Evolutionary conservation across 2,888 invertebrate genomes (phyloP).

Genomic region (Drosophila leonis): DNA sequence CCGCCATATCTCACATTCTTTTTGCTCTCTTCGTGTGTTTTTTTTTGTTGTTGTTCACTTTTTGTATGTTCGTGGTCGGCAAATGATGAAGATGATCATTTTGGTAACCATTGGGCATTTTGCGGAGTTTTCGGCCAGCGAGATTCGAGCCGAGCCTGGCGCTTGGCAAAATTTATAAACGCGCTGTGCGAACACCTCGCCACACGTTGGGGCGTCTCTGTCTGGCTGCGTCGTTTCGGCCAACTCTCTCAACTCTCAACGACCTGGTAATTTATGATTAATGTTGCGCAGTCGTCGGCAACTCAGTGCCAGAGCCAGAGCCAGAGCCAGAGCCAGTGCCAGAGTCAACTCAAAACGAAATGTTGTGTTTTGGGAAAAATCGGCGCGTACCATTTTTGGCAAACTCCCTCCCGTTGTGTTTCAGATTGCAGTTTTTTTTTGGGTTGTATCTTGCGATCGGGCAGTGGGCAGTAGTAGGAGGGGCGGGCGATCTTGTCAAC

Average conservation of each 20-base stretch:
- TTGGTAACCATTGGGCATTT: conserved; percentile 41
- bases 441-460: neutral
- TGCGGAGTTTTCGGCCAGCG: conserved; percentile 16
- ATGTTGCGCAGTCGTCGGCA: conserved; percentile 63
- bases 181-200: conserved; percentile 79
- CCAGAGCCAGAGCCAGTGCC: conserved; percentile 3
- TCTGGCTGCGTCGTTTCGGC: conserved; percentile 37
- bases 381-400: conserved; percentile 77
- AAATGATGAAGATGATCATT: conserved; percentile 81
- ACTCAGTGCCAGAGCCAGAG: conserved; percentile 18
- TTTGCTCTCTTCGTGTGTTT: conserved; percentile 13
- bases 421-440: conserved; percentile 60
- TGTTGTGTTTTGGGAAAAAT: conserved; percentile 64
- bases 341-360: conserved; percentile 36
- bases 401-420: conserved; percentile 77
- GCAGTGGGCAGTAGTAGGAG: conserved; percentile 8
- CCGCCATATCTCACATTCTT: conserved; percentile 75
- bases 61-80: conserved; percentile 65
- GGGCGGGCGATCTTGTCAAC: conserved; percentile 67
- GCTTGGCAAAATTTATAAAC: conserved; percentile 83
- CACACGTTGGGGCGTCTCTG: conserved; percentile 78
- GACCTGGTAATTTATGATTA: conserved; percentile 84
- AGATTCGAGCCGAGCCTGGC: conserved; percentile 72
- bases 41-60: conserved; percentile 37
- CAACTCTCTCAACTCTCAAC: conserved; percentile 76